Evolutionary conservation across 2,888 invertebrate species (phyloP).

Genomic region (Eristalis intricaria): DNA sequence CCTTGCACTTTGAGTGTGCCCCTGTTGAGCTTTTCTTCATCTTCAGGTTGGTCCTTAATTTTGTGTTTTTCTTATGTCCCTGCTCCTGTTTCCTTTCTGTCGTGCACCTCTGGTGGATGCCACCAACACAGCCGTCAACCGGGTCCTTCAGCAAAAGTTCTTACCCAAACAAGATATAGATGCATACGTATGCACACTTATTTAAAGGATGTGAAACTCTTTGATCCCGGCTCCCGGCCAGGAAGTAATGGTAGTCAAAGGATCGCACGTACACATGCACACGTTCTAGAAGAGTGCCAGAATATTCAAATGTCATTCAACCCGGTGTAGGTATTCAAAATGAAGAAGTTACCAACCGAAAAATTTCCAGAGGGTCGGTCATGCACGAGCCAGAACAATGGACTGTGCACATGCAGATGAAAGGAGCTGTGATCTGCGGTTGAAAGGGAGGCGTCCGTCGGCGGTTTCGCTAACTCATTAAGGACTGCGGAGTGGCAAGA

Average conservation of each 20-base stretch:
- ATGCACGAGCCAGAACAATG: conserved; percentile 4
- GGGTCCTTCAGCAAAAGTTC: no score
- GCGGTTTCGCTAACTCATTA: conserved; percentile 21
- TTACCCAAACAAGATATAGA: no score
- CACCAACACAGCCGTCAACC: background rate
- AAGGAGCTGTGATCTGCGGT: conserved; percentile 9
- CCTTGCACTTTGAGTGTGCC: conserved; percentile 16
- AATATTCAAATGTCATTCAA: background rate
- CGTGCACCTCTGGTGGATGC: no score
- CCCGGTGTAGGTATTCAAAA: conserved; percentile 4
- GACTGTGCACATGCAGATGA: conserved; percentile 13
- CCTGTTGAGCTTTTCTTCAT: conserved; percentile 20
- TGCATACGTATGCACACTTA: no score
- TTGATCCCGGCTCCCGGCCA: no score
- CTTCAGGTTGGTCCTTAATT: background rate
- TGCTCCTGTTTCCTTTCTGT: no score
- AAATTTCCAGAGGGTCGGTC: background rate
- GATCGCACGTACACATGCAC: no score
- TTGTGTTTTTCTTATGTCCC: background rate
- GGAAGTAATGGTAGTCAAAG: no score
- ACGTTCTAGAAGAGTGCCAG: no score
- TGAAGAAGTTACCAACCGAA: conserved; percentile 6
- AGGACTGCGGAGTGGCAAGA: background rate
- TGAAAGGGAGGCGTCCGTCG: background rate
- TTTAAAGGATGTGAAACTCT: no score